A percentile compares a stretch with the other conserved stretches of the same genome.
These are phyloP conservation scores for Helostoma temminkii DNA, from an alignment of 2,797 vertebrate species.

Conservation along the genomic window DNA sequence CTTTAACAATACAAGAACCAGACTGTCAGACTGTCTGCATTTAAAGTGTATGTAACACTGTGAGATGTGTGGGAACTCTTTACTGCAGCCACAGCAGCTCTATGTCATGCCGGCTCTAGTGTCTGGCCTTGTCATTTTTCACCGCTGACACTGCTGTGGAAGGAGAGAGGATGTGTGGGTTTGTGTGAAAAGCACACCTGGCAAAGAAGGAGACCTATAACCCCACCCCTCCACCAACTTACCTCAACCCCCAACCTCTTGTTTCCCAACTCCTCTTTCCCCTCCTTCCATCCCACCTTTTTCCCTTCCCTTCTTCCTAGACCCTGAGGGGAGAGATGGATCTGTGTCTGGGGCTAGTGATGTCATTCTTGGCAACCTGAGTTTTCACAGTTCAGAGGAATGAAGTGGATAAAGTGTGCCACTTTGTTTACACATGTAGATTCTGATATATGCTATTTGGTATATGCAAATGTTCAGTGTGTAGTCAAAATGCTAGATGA, in stretches of 20 bases:
- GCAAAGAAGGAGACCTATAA: constrained; percentile 68
- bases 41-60: not conserved
- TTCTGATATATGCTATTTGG: constrained; percentile 1
- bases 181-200: constrained; percentile 79
- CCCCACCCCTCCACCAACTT: constrained; percentile 58
- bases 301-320: constrained; percentile 42
- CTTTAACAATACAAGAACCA: not conserved
- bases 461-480: not conserved
- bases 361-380: constrained; percentile 72
- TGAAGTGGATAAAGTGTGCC: constrained; percentile 38
- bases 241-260: not conserved
- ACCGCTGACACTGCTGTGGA: constrained; percentile 52
- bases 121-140: constrained; percentile 77
- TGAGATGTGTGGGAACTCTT: constrained; percentile 75
- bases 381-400: constrained; percentile 67
- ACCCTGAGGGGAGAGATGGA: constrained; percentile 70
- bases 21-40: not conserved
- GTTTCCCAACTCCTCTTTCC: constrained; percentile 35
- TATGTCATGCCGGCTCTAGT: constrained; percentile 70
- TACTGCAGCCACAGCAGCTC: constrained; percentile 42
- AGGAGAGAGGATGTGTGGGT: constrained; percentile 55
- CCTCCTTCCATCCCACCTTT: constrained; percentile 53
- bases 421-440: constrained; percentile 56
- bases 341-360: constrained; percentile 71
- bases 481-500: not conserved